These are phyloP conservation scores for Tribolium madens DNA, from an alignment of 1,140 invertebrate species.

Conservation along the genomic window DNA sequence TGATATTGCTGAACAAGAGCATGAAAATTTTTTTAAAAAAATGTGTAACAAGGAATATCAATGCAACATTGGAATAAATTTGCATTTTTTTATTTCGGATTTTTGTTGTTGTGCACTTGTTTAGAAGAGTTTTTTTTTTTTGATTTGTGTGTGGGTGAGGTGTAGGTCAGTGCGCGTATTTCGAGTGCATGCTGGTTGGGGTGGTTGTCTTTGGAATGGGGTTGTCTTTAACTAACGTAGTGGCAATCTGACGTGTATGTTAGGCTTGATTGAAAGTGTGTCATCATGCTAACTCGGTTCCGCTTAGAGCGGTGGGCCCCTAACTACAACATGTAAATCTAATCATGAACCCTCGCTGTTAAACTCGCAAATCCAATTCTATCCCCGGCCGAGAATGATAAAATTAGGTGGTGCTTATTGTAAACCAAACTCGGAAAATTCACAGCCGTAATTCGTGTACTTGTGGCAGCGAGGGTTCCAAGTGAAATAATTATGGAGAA, in stretches of 20 bases:
- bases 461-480: slow-evolving; percentile 59
- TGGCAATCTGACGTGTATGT: slow-evolving; percentile 51
- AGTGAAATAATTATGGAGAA: slow-evolving; percentile 65
- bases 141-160: too few species aligned
- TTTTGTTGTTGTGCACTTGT: too few species aligned
- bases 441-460: slow-evolving; percentile 63
- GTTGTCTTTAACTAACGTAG: slow-evolving; percentile 38
- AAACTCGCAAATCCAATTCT: slow-evolving; percentile 66
- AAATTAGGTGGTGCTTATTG: slow-evolving; percentile 67
- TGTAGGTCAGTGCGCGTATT: too few species aligned
- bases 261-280: slow-evolving; percentile 59
- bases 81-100: too few species aligned
- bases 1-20: too few species aligned
- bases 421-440: slow-evolving; percentile 68
- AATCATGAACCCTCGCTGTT: slow-evolving; percentile 64
- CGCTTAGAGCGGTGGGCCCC: slow-evolving; percentile 41
- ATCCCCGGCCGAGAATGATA: slow-evolving; percentile 64
- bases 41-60: too few species aligned
- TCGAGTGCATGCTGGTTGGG: neutral
- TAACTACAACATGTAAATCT: slow-evolving; percentile 65
- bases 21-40: too few species aligned
- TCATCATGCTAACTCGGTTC: slow-evolving; percentile 53
- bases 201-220: neutral
- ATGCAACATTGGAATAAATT: too few species aligned
- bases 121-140: too few species aligned